Conservation (phyloP, 2,797 vertebrate species). For the Miichthys miiuy region DNA sequence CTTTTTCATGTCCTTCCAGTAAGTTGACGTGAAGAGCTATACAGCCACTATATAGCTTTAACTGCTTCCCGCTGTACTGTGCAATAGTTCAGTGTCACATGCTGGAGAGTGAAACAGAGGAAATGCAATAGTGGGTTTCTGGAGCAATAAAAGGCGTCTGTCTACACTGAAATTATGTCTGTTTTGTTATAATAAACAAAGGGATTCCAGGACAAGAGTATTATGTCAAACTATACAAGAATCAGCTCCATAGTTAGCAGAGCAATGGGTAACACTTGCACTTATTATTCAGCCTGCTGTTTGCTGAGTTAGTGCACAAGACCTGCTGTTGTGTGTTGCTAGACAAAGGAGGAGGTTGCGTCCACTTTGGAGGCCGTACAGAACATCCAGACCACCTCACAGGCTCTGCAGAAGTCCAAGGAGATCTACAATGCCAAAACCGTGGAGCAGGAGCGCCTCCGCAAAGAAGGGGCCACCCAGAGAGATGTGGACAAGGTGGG, state of each 20-base stretch:
- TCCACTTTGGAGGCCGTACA: constrained; percentile 97
- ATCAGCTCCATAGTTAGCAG: background rate
- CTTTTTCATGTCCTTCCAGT: constrained; percentile 11
- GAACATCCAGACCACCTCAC: constrained; percentile 94
- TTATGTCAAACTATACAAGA: constrained; percentile 3
- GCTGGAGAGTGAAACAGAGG: constrained; percentile 20
- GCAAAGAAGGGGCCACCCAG: constrained; percentile 96
- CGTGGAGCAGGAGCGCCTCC: constrained; percentile 94
- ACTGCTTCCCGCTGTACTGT: constrained; percentile 30
- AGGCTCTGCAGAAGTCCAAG: constrained; percentile 96
- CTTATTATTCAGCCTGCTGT: constrained; percentile 1
- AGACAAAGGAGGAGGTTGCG: constrained; percentile 98
- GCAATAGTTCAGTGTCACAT: constrained; percentile 21
- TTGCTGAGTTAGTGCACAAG: background rate
- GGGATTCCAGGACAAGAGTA: constrained; percentile 17
- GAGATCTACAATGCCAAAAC: constrained; percentile 95
- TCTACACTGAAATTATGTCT: background rate
- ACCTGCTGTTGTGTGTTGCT: constrained; percentile 1
- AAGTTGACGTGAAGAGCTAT: constrained; percentile 16
- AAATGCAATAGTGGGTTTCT: constrained; percentile 25
- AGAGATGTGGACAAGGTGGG: constrained; percentile 96
- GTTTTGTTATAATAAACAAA: constrained; percentile 34
- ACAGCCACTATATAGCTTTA: constrained; percentile 33
- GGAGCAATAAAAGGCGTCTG: constrained; percentile 23
- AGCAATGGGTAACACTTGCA: constrained; percentile 16